phyloP scores from a whole-genome alignment of 2,113 vertebrate genomes.

The Callocephalon fimbriatum region DNA sequence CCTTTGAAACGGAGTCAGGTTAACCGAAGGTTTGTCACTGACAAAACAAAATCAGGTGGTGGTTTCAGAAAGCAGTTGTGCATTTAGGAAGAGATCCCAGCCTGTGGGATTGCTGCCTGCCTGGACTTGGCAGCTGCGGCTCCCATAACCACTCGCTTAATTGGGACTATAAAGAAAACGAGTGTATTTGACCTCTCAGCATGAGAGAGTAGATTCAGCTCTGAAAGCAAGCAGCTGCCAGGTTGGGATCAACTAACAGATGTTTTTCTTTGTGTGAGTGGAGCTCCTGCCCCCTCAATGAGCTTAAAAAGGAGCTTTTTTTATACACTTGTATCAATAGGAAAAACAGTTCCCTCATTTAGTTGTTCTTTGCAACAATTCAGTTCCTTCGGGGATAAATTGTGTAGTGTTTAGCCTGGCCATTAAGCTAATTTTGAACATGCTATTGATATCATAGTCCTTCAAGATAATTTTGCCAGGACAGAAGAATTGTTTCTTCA shows the following conservation, averaged over 20 bases:
- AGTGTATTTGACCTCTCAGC: not conserved
- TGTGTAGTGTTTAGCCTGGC: not conserved
- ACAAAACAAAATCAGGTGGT: not conserved
- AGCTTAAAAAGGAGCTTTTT: not conserved
- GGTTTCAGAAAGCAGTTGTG: not conserved
- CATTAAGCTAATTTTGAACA: not conserved
- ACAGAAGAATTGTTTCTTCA: not conserved
- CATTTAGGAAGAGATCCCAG: not conserved
- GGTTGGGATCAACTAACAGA: not conserved
- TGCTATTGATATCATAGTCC: not conserved
- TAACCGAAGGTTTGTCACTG: fast-evolving
- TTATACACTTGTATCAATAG: not conserved
- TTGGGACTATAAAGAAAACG: not conserved
- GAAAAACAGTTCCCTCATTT: not conserved
- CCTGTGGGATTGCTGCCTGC: not conserved
- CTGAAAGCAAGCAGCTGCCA: not conserved
- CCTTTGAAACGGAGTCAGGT: not conserved
- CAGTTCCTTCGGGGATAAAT: not conserved
- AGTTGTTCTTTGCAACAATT: not conserved
- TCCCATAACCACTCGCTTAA: not conserved
- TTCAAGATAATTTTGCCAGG: not conserved
- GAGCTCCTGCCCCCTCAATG: not conserved
- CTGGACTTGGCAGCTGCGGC: not conserved
- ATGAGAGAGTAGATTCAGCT: not conserved
- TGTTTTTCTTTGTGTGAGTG: not conserved